These are phyloP conservation scores for Metaphire vulgaris DNA, from an alignment of 1,140 invertebrate genomes.

Conservation along the genomic window DNA sequence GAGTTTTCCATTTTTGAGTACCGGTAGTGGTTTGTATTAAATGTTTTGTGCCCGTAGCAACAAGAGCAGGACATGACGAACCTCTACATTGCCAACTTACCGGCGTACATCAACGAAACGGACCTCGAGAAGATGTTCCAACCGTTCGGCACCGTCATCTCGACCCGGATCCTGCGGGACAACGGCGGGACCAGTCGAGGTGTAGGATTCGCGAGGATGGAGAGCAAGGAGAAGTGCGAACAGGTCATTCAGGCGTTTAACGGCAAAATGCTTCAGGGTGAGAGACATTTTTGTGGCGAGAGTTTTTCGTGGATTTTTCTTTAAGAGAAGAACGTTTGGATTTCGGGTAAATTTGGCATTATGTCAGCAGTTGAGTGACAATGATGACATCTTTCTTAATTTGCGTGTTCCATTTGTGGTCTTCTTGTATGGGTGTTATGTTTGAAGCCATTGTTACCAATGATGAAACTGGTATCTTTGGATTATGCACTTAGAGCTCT, in stretches of 20 bases:
- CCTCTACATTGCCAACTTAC: slow-evolving; percentile 97
- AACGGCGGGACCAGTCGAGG: slow-evolving; percentile 85
- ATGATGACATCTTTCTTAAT: not conserved
- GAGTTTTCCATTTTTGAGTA: not conserved
- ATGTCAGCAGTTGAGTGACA: not conserved
- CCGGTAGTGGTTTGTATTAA: not conserved
- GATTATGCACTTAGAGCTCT: no score
- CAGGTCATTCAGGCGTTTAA: slow-evolving; percentile 91
- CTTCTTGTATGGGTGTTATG: not conserved
- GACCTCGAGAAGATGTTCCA: slow-evolving; percentile 80
- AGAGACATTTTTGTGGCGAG: not conserved
- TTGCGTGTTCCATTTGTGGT: not conserved
- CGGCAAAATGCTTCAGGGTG: slow-evolving; percentile 66
- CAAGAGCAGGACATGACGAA: slow-evolving; percentile 99
- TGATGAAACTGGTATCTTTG: no score
- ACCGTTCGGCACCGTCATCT: slow-evolving; percentile 68
- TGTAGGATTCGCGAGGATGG: slow-evolving; percentile 84
- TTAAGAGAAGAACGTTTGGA: not conserved
- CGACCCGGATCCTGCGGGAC: slow-evolving; percentile 89
- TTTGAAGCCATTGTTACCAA: no score
- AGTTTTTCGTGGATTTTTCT: not conserved
- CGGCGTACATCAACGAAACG: slow-evolving; percentile 81
- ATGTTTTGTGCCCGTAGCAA: slow-evolving; percentile 63
- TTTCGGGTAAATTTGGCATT: not conserved
- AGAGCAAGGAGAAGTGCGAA: slow-evolving; percentile 94